Base-by-base conservation (phyloP, 2,113 vertebrate genomes). In the Pandion haliaetus region DNA sequence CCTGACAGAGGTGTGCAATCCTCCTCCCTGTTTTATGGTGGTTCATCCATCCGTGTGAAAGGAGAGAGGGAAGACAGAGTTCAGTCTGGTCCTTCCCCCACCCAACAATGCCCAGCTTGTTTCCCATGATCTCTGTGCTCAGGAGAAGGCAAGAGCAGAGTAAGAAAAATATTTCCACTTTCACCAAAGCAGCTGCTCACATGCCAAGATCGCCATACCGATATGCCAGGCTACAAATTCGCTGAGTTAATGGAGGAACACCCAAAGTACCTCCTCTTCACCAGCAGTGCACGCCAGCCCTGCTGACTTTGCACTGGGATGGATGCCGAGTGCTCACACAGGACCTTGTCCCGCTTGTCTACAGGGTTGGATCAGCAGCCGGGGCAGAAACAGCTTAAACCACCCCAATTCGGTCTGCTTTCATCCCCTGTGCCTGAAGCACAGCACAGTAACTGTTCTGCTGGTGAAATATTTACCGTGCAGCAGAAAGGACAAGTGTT, bases 131-230 rank as follows among this genome's bases (percentile, higher is more conserved):
- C 34, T 36, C 32, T 2, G 4, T 8, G 28, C 61, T 77, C 72
- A 26, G 29, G 19, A 71, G 58, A 38, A 65, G 44, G 29, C 58
- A 78, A 57, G 54, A 82, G 69, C 25, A 73, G 45, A 73, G 44
- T 11, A 54, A 65, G 55, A 38, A 38, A 19, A 42, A 29, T 8
- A 47, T 66, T 78, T 8, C 49, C 67, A 14, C 29, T 21, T 38
- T n/a, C 72, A 69, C 66, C 78, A 74, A 74, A 69, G 66, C 72
- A 58, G 54, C 59, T 83, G 38, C 88, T 82, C 83, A 29, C 2
- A 1, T 26, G 40, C 80, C 57, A 14, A 0, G 2, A 32, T 14
- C 40, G 57, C 65, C 1, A 6, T 5, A 5, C 32, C 9, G 5
- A 25, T 17, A 82, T 0, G 0, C 24, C 54, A 69, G 79, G 69